These are phyloP conservation scores for Drosophila diplacantha DNA, from an alignment of 2,888 invertebrate species.

Conservation along the genomic window DNA sequence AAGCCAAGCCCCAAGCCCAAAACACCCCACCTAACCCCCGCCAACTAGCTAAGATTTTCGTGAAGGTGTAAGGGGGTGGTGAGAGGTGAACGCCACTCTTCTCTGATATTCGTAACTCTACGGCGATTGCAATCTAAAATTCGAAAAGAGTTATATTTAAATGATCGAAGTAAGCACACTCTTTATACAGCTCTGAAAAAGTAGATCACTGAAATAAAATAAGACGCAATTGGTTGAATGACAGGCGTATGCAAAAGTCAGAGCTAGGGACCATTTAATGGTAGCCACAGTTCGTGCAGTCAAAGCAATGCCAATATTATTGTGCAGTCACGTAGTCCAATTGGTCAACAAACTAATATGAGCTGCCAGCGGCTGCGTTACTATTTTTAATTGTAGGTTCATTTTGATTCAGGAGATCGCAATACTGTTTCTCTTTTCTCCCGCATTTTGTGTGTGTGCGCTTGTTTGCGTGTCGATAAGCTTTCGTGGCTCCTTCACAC, in stretches of 20 bases:
- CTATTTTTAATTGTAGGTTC: conserved; percentile 33
- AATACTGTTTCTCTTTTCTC: conserved; percentile 19
- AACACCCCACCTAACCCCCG: conserved; percentile 20
- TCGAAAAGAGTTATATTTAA: not conserved
- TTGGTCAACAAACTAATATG: conserved; percentile 33
- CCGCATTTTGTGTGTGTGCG: not conserved
- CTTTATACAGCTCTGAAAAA: conserved; percentile 4
- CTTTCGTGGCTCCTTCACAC: conserved; percentile 17
- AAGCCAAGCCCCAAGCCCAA: conserved; percentile 12
- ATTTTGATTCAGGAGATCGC: conserved; percentile 29
- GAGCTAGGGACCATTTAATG: conserved; percentile 13
- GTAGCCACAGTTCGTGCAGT: conserved; percentile 25
- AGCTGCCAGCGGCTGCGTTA: conserved; percentile 12
- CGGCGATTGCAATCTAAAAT: conserved; percentile 13
- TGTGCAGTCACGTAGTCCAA: conserved; percentile 37
- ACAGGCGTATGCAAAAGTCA: conserved; percentile 36
- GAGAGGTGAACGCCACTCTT: conserved; percentile 6
- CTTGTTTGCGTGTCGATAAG: conserved; percentile 13
- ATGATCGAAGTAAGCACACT: conserved; percentile 7
- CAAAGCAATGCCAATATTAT: conserved; percentile 38
- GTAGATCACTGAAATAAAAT: conserved; percentile 37
- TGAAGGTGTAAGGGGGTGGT: conserved; percentile 1
- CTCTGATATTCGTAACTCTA: not conserved
- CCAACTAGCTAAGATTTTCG: conserved; percentile 20
- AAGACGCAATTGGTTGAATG: conserved; percentile 63